A percentile compares a stretch with the other conserved stretches of the same genome.
Evolutionary conservation across 1,140 invertebrate genomes (phyloP).

Genomic region (Arctopsyche grandis): DNA sequence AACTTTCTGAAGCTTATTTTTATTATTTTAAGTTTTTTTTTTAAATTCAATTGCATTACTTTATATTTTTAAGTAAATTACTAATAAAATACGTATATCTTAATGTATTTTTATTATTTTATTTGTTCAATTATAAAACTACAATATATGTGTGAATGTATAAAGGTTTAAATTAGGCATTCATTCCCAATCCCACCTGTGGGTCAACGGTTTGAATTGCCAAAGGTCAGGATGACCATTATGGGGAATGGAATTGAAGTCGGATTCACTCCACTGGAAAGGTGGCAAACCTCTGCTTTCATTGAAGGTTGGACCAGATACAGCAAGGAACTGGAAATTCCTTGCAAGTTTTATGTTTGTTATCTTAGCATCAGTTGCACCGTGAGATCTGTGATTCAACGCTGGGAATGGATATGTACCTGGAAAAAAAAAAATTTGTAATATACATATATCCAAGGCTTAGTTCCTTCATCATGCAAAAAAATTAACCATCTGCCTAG

Average conservation of each 20-base stretch:
- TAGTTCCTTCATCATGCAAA: not conserved
- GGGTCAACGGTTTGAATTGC: slow-evolving; percentile 68
- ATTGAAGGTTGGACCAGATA: slow-evolving; percentile 71
- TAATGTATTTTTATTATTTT: not conserved
- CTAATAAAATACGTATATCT: not conserved
- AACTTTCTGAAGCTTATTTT: not conserved
- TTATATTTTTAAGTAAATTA: slow-evolving; percentile 10
- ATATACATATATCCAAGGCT: not conserved
- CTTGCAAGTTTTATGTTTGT: slow-evolving; percentile 58
- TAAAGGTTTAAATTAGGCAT: not conserved
- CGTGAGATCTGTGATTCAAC: slow-evolving; percentile 73
- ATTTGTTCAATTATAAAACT: not conserved
- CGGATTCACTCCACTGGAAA: slow-evolving; percentile 73
- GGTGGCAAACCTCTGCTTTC: slow-evolving; percentile 65
- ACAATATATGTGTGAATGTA: not conserved
- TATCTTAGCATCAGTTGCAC: slow-evolving; percentile 75
- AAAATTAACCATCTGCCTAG: too few relatives aligned
- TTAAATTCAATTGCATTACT: not conserved
- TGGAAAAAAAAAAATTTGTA: slow-evolving; percentile 47
- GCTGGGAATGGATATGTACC: slow-evolving; percentile 72
- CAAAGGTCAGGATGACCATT: slow-evolving; percentile 72
- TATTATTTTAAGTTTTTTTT: not conserved
- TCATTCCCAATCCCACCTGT: slow-evolving; percentile 59
- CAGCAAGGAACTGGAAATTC: slow-evolving; percentile 67
- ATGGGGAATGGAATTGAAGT: slow-evolving; percentile 68